Evolutionary conservation across 2,888 invertebrate species (phyloP).

Genomic region (Hypolimnas misippus): DNA sequence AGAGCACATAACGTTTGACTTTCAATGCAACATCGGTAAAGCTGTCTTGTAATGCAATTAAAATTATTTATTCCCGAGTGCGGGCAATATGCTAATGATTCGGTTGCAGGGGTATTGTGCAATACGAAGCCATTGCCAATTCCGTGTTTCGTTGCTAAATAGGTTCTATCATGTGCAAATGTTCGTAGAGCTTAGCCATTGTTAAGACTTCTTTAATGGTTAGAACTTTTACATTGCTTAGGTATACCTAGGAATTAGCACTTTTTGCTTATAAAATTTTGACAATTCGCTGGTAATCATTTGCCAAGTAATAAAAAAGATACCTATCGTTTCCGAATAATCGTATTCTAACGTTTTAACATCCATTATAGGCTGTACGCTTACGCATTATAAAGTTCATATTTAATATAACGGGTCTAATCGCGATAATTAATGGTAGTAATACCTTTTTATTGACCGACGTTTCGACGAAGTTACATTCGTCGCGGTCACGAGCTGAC

Average conservation of each 20-base stretch:
- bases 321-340: too few species aligned
- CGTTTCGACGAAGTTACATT: too few species aligned
- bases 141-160: slow-evolving; percentile 12
- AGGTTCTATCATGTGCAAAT: slow-evolving; percentile 14
- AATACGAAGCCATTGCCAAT: slow-evolving; percentile 20
- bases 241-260: neutral
- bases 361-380: too few species aligned
- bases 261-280: too few species aligned
- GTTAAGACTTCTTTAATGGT: neutral
- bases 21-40: slow-evolving; percentile 12
- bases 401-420: too few species aligned
- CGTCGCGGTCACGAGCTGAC: too few species aligned
- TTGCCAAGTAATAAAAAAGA: too few species aligned
- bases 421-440: too few species aligned
- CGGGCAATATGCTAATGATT: slow-evolving; percentile 23
- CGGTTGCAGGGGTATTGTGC: slow-evolving; percentile 25
- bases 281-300: too few species aligned
- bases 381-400: too few species aligned
- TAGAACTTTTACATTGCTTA: neutral
- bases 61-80: slow-evolving; percentile 24
- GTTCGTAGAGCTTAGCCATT: slow-evolving; percentile 3
- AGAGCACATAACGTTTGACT: slow-evolving; percentile 1
- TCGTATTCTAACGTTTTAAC: too few species aligned
- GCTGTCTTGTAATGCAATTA: slow-evolving; percentile 19
- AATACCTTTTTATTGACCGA: too few species aligned